These are phyloP conservation scores for Apamea anceps DNA, from an alignment of 2,888 invertebrate species.

Conservation along the genomic window DNA sequence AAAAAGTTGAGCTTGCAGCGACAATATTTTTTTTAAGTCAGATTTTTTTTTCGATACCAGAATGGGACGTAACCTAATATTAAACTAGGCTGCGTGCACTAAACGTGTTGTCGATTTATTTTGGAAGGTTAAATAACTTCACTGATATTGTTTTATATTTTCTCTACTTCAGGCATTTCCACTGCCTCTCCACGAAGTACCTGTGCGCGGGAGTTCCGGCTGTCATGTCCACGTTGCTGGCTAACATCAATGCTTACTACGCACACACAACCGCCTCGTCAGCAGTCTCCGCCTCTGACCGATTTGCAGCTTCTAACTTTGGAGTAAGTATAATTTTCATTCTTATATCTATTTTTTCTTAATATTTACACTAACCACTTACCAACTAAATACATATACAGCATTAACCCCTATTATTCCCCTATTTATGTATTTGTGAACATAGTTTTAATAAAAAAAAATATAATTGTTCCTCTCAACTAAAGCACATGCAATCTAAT, in stretches of 20 bases:
- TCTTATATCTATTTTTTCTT: background rate
- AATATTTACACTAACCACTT: background rate
- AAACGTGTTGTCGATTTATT: background rate
- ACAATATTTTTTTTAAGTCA: background rate
- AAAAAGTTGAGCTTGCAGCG: background rate
- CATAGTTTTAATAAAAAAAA: too few species aligned
- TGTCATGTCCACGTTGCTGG: constrained; percentile 99
- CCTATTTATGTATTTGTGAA: too few species aligned
- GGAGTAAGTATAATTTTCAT: constrained; percentile 92
- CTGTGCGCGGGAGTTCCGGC: constrained; percentile 99
- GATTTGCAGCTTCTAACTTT: constrained; percentile 99
- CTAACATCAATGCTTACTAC: constrained; percentile 99
- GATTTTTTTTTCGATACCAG: background rate
- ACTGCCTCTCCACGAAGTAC: constrained; percentile 99
- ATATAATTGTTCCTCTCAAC: too few species aligned
- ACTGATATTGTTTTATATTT: background rate
- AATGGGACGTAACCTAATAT: background rate
- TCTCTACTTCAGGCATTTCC: constrained; percentile 95
- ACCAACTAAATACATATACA: background rate
- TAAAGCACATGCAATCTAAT: too few species aligned
- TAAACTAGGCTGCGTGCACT: background rate
- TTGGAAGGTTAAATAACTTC: background rate
- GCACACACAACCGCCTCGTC: constrained; percentile 99
- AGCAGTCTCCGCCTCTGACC: constrained; percentile 99
- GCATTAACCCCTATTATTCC: background rate